phyloP scores from a whole-genome alignment of 1,140 invertebrate genomes.

The Drosophila eugracilis region DNA sequence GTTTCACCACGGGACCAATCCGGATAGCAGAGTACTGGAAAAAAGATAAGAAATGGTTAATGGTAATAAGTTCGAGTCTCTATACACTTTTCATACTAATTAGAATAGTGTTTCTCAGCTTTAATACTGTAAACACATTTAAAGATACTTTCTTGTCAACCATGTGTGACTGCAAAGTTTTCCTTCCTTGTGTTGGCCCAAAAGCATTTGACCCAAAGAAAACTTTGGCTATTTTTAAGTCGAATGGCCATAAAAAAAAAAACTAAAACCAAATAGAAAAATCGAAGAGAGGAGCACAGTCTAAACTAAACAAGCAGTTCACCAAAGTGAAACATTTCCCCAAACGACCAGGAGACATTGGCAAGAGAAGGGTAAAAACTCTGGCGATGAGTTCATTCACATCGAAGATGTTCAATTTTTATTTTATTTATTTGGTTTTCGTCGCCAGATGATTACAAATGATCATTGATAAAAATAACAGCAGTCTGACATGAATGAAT shows the following conservation, averaged over 20 bases:
- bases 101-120: too few species aligned
- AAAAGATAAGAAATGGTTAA: conserved; percentile 1
- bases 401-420: conserved; percentile 65
- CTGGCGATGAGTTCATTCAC: conserved; percentile 57
- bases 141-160: conserved; percentile 15
- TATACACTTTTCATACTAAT: too few species aligned
- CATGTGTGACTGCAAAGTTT: conserved; percentile 26
- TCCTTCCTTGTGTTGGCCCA: conserved; percentile 14
- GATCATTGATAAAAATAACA: conserved; percentile 69
- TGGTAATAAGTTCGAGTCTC: not conserved
- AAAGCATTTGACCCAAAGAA: conserved; percentile 58
- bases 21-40: conserved; percentile 98
- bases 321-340: conserved; percentile 45
- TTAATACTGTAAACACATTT: too few species aligned
- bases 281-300: conserved; percentile 23
- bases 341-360: conserved; percentile 17
- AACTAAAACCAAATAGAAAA: conserved; percentile 29
- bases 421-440: conserved; percentile 33
- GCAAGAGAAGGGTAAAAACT: conserved; percentile 13
- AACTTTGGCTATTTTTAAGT: conserved; percentile 52
- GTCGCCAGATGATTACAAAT: conserved; percentile 65
- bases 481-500: conserved; percentile 56
- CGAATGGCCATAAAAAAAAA: conserved; percentile 37
- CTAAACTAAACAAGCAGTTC: conserved; percentile 41
- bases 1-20: conserved; percentile 99